Evolutionary conservation across 2,113 vertebrate genomes (phyloP), one percentile per base, ranked within the genome.

Genomic region (Pseudopodoces humilis): DNA sequence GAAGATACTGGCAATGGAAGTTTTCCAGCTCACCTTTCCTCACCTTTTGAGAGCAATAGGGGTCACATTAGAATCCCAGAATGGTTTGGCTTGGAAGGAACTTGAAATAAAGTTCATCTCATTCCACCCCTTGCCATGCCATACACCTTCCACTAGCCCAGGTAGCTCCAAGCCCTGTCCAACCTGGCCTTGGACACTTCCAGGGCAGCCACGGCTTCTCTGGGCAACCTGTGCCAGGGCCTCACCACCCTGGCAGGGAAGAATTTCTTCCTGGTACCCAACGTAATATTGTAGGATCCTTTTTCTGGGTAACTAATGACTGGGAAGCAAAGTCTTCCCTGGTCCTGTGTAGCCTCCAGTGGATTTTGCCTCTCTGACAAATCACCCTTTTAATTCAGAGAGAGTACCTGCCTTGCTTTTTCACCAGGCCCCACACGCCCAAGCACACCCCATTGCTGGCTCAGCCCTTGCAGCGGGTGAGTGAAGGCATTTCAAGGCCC

Each of bases 81-180:
- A 55, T 27, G 12, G 41, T 62, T 49, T 55, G 35, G 35, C 31
- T 19, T 22, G 30, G n/a, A 69, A 35, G 63, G 39, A 47, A 69
- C 31, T 39, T 68, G 11, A 23, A 37, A 37, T 19, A 27, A 41
- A 62, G n/a, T 6, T 22, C 47, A 41, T 47, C 18, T 5, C 22
- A 5, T 49, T 1, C 22, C 18, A 55, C 8, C 12, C 33, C 31
- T 30, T 68, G 55, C 39, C 70, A 31, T 19, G 63, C 39, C 39
- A 39, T 39, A 11, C 60, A 52, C 18, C 25, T 76, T 11, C 25
- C 70, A 27, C 21, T 5, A 0, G 5, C 14, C 35, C 87, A 69
- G 21, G 63, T 0, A 56, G 71, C 35, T 77, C 55, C 56, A 37
- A 70, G 18, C 41, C 41, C 35, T 0, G 0, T 28, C 47, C 41